Conservation (phyloP, 2,888 invertebrate genomes). For the Cheilosia urbana region DNA sequence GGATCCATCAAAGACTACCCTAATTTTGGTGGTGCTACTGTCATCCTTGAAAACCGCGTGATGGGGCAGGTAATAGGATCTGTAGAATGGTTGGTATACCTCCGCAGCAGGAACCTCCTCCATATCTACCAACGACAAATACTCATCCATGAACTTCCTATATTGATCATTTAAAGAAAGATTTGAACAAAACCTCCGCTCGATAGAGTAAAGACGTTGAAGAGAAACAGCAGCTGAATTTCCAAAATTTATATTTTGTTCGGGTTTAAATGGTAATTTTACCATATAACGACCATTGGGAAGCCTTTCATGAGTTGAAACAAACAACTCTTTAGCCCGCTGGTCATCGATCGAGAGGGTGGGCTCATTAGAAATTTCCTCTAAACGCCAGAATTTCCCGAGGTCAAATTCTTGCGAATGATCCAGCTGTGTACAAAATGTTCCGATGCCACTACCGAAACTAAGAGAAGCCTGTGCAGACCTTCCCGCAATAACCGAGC, state of each 20-base stretch:
- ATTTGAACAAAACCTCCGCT: neutral
- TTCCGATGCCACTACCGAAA: no score
- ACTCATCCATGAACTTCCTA: neutral
- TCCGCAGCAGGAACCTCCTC: neutral
- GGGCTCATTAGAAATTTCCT: no score
- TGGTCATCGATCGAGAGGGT: neutral
- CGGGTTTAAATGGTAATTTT: neutral
- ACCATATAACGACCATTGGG: neutral
- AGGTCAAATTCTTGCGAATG: no score
- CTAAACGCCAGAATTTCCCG: no score
- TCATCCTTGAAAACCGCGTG: no score
- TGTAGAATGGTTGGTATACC: neutral
- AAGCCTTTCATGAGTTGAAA: neutral
- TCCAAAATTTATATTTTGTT: neutral
- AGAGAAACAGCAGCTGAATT: no score
- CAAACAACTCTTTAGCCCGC: conserved; percentile 7
- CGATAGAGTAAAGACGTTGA: no score
- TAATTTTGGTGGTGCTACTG: no score
- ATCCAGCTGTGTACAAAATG: no score
- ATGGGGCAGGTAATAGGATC: conserved; percentile 32
- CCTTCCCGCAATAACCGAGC: no score
- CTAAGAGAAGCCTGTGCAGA: no score
- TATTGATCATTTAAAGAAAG: neutral
- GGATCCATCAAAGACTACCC: no score
- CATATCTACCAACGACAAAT: neutral